A percentile compares a stretch with the other conserved stretches of the same genome.
Evolutionary conservation across 1,140 invertebrate species (phyloP).

Genomic region (Euschistus heros): DNA sequence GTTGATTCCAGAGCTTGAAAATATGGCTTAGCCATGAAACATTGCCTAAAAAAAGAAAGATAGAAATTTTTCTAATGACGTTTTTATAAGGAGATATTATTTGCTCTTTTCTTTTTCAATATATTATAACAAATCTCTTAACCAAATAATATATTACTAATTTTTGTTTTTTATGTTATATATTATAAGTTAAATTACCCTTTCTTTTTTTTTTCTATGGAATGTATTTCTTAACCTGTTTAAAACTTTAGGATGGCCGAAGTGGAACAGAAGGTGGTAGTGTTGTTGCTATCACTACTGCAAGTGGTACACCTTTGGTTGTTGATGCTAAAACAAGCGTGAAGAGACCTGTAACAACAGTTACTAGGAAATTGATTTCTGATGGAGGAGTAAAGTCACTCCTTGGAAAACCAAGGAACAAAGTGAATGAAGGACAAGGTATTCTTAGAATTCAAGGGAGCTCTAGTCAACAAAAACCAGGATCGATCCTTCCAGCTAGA

Average conservation of each 20-base stretch:
- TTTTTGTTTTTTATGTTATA: too few relatives aligned
- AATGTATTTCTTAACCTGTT: not conserved
- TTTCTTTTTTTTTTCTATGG: too few relatives aligned
- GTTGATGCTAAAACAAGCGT: not conserved
- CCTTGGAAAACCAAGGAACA: slow-evolving; percentile 13
- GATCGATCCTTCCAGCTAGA: slow-evolving; percentile 11
- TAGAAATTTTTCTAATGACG: too few relatives aligned
- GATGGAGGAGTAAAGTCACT: slow-evolving; percentile 18
- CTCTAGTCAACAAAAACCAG: not conserved
- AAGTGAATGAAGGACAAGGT: not conserved
- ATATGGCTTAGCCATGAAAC: too few relatives aligned
- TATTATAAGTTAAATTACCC: too few relatives aligned
- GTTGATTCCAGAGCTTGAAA: too few relatives aligned
- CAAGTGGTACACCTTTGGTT: slow-evolving; percentile 4
- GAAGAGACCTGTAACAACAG: not conserved
- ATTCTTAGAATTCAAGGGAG: not conserved
- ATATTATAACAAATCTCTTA: too few relatives aligned
- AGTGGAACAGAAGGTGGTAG: not conserved
- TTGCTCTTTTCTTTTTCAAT: too few relatives aligned
- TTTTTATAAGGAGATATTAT: too few relatives aligned
- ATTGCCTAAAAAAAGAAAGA: too few relatives aligned
- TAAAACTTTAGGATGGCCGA: not conserved
- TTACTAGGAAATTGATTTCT: not conserved
- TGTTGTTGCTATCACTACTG: not conserved
- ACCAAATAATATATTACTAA: too few relatives aligned